Evolutionary conservation across 2,797 vertebrate species (phyloP).

Genomic region (Odontamblyopus lacepedii): DNA sequence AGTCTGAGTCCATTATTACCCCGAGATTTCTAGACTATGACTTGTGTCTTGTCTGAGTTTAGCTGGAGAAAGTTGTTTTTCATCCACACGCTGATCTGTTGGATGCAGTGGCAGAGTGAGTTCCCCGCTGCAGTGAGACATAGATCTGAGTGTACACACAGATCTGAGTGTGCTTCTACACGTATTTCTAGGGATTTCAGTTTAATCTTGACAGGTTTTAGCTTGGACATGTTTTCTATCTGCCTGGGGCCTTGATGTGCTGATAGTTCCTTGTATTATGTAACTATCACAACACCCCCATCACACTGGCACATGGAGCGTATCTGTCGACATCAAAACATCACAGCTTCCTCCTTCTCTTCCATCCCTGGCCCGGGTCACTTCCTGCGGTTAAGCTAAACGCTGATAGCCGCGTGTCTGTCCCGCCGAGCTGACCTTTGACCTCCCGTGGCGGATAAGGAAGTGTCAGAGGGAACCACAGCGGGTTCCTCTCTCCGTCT

Average conservation of each 20-base stretch:
- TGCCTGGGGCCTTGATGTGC: neutral
- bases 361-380: conserved; percentile 38
- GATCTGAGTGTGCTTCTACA: too few relatives aligned
- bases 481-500: conserved; percentile 53
- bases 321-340: conserved; percentile 42
- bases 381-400: conserved; percentile 69
- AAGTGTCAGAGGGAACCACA: conserved; percentile 66
- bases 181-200: neutral
- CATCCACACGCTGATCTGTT: too few relatives aligned
- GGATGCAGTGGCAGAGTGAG: too few relatives aligned
- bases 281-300: conserved; percentile 45
- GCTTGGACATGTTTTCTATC: neutral
- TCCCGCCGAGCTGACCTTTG: conserved; percentile 50
- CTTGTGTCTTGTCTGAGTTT: too few relatives aligned
- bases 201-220: neutral
- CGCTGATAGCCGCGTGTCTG: conserved; percentile 44
- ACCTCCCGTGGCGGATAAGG: conserved; percentile 63
- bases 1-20: too few relatives aligned
- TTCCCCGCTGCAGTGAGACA: too few relatives aligned
- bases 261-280: conserved; percentile 35
- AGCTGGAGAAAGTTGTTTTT: too few relatives aligned
- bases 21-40: too few relatives aligned
- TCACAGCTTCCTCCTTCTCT: conserved; percentile 35
- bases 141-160: too few relatives aligned
- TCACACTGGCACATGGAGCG: conserved; percentile 19